Evolutionary conservation across 2,888 invertebrate genomes (phyloP).

Genomic region (Nephrocerus scutellatus): DNA sequence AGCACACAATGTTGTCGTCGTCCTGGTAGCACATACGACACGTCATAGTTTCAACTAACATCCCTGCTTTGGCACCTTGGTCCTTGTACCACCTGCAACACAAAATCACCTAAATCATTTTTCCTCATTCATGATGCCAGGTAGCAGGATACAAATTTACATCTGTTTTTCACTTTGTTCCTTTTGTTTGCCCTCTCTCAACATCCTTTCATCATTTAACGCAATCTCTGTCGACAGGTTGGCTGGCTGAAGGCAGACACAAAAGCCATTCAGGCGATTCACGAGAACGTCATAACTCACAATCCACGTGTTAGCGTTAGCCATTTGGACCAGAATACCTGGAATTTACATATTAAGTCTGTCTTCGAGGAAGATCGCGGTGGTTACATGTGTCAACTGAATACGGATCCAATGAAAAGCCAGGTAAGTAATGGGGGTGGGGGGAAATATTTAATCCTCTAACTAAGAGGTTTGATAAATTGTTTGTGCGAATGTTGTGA

Average conservation of each 20-base stretch:
- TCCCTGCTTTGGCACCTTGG: slow-evolving; percentile 4
- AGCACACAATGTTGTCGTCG: slow-evolving; percentile 13
- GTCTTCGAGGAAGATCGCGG: slow-evolving; percentile 84
- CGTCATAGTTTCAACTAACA: too few species aligned
- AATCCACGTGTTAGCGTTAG: slow-evolving; percentile 80
- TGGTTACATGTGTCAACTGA: slow-evolving; percentile 90
- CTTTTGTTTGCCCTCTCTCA: too few species aligned
- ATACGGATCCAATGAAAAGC: slow-evolving; percentile 91
- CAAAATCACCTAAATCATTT: slow-evolving; percentile 16
- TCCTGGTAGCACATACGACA: too few species aligned
- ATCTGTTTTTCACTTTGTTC: too few species aligned
- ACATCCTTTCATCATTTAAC: too few species aligned
- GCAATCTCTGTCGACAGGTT: too few species aligned
- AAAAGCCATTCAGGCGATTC: slow-evolving; percentile 87
- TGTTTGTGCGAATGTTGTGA: too few species aligned
- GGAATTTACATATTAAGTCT: slow-evolving; percentile 84
- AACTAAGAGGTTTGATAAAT: too few species aligned
- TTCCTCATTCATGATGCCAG: too few species aligned
- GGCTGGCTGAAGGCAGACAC: slow-evolving; percentile 92
- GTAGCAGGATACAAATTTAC: slow-evolving; percentile 15
- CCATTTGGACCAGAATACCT: slow-evolving; percentile 76
- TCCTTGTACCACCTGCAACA: neutral
- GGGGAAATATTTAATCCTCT: too few species aligned
- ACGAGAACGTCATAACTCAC: slow-evolving; percentile 86
- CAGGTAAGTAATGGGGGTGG: slow-evolving; percentile 57